These are phyloP conservation scores for Otus scops DNA, from an alignment of 2,797 vertebrate genomes.

Conservation along the genomic window DNA sequence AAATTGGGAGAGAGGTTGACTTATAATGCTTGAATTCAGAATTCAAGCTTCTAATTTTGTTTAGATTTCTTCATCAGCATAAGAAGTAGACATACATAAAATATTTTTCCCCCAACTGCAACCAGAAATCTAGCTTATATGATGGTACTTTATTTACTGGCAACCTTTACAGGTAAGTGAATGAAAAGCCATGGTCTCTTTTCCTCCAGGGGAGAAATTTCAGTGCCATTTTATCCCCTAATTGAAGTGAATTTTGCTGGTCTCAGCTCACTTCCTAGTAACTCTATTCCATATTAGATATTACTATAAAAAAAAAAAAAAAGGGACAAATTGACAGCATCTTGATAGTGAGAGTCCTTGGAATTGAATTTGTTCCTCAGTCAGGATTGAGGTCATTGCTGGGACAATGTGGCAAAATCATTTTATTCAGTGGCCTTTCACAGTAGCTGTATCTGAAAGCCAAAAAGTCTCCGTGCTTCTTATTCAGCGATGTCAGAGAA, in stretches of 20 bases:
- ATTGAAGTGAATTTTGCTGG: conserved; percentile 50
- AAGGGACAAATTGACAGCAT: conserved; percentile 13
- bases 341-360: conserved; percentile 16
- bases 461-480: background rate
- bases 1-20: background rate
- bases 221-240: background rate
- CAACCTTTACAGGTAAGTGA: background rate
- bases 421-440: conserved; percentile 14
- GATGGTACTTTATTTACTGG: background rate
- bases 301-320: background rate
- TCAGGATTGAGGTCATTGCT: conserved; percentile 29
- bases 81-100: background rate
- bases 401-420: conserved; percentile 17
- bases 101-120: background rate
- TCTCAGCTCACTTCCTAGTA: conserved; percentile 31
- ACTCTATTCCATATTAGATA: conserved; percentile 20
- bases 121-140: background rate
- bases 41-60: background rate
- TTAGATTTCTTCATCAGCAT: background rate
- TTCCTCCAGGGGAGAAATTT: background rate
- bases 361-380: conserved; percentile 44
- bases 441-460: background rate
- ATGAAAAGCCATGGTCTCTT: background rate
- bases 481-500: background rate
- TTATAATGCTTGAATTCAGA: background rate